A percentile compares a stretch with the other conserved stretches of the same genome.
Evolutionary conservation across 2,113 vertebrate species (phyloP).

Genomic region (Campylorhamphus procurvoides): DNA sequence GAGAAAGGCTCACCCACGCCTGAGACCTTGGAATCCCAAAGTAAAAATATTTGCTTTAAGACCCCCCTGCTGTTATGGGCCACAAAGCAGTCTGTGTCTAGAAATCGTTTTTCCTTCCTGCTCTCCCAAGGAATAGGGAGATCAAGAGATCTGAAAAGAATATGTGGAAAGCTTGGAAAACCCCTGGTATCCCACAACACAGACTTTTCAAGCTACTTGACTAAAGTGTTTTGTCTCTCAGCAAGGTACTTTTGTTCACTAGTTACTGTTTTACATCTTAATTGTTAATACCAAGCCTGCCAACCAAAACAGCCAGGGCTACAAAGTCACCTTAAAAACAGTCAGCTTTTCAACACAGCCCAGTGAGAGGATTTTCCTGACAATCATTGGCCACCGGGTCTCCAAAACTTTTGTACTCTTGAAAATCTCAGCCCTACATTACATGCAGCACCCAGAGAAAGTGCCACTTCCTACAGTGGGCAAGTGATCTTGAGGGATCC

Average conservation of each 20-base stretch:
- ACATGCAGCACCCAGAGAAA: not conserved
- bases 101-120: not conserved
- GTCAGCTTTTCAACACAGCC: not conserved
- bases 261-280: not conserved
- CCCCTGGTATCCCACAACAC: not conserved
- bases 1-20: not conserved
- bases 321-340: not conserved
- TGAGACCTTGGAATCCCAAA: not conserved
- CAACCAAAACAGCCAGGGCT: not conserved
- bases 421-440: not conserved
- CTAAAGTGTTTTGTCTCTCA: not conserved
- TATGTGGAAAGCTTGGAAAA: slow-evolving; percentile 27
- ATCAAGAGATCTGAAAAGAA: not conserved
- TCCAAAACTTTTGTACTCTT: not conserved
- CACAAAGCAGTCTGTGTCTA: not conserved
- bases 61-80: not conserved
- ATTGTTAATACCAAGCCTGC: not conserved
- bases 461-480: not conserved
- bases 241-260: not conserved
- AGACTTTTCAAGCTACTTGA: not conserved
- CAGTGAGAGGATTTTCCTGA: not conserved
- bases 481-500: not conserved
- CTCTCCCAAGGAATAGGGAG: not conserved
- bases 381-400: not conserved
- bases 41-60: not conserved